A percentile compares a stretch with the other conserved stretches of the same genome.
phyloP scores from a whole-genome alignment of 2,113 vertebrate species.

The Anguilla japonica region DNA sequence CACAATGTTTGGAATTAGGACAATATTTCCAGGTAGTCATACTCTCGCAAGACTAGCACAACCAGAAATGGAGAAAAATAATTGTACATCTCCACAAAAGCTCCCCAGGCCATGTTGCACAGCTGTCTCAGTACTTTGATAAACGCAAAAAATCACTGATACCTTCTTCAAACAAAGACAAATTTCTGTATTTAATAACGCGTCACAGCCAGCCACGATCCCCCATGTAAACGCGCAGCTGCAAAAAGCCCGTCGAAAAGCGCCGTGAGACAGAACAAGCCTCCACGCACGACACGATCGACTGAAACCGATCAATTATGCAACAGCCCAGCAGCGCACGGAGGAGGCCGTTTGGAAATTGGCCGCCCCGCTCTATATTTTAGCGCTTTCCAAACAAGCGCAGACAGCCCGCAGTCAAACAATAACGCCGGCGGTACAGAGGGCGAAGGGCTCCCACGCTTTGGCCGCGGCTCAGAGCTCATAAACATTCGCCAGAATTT shows the following conservation, averaged over 20 bases:
- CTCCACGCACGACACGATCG: not conserved
- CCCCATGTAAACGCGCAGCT: not conserved
- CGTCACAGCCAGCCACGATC: not conserved
- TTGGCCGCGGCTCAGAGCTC: conserved; percentile 60
- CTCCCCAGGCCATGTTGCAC: too few species aligned
- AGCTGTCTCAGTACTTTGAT: not conserved
- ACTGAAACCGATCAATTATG: conserved; percentile 2
- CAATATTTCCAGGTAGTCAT: not conserved
- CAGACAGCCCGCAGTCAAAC: conserved; percentile 14
- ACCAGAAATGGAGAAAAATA: not conserved
- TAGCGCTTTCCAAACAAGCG: conserved; percentile 16
- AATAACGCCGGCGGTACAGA: conserved; percentile 29
- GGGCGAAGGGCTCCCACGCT: conserved; percentile 47
- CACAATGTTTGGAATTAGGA: not conserved
- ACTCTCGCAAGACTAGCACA: not conserved
- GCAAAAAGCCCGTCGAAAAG: not conserved
- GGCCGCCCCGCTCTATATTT: not conserved
- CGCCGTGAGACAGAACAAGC: not conserved
- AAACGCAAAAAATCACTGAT: not conserved
- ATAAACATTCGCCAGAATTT: conserved; percentile 61
- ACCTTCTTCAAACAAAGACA: not conserved
- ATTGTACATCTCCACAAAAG: too few species aligned
- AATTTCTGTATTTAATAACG: not conserved
- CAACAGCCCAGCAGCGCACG: not conserved
- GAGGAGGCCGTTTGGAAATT: not conserved